These are phyloP conservation scores for Lomographa bimaculata DNA, from an alignment of 2,888 invertebrate species.

Conservation along the genomic window DNA sequence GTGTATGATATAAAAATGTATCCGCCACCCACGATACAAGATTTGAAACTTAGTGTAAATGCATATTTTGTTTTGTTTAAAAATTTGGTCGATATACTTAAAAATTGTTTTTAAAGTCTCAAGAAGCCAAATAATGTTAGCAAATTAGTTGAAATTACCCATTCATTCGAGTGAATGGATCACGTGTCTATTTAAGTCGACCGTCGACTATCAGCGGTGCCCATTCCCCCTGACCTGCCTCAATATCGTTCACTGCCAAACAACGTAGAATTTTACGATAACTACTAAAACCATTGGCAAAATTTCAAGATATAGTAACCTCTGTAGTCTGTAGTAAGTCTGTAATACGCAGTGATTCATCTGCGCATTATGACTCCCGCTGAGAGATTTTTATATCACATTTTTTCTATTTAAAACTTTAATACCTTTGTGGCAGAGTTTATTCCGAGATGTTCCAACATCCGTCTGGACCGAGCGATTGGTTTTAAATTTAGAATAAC, in stretches of 20 bases:
- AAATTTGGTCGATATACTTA: too few relatives aligned
- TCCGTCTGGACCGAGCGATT: slow-evolving; percentile 43
- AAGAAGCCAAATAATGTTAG: slow-evolving; percentile 9
- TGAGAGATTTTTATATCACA: slow-evolving; percentile 48
- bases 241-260: slow-evolving; percentile 77
- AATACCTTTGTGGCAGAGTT: slow-evolving; percentile 34
- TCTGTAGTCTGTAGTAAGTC: slow-evolving; percentile 83
- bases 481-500: slow-evolving; percentile 76
- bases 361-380: slow-evolving; percentile 51
- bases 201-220: slow-evolving; percentile 38
- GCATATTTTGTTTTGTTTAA: too few relatives aligned
- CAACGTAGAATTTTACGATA: slow-evolving; percentile 73
- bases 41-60: too few relatives aligned
- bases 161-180: slow-evolving; percentile 27
- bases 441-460: slow-evolving; percentile 43
- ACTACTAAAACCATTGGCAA: slow-evolving; percentile 77
- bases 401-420: slow-evolving; percentile 40
- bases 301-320: slow-evolving; percentile 74
- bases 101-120: too few relatives aligned
- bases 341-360: slow-evolving; percentile 66
- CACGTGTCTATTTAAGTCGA: slow-evolving; percentile 31
- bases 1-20: too few relatives aligned
- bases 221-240: slow-evolving; percentile 65
- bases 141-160: too few relatives aligned
- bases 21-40: too few relatives aligned